These are phyloP conservation scores for Mylabris phalerata DNA, from an alignment of 1,140 invertebrate genomes.

Conservation along the genomic window DNA sequence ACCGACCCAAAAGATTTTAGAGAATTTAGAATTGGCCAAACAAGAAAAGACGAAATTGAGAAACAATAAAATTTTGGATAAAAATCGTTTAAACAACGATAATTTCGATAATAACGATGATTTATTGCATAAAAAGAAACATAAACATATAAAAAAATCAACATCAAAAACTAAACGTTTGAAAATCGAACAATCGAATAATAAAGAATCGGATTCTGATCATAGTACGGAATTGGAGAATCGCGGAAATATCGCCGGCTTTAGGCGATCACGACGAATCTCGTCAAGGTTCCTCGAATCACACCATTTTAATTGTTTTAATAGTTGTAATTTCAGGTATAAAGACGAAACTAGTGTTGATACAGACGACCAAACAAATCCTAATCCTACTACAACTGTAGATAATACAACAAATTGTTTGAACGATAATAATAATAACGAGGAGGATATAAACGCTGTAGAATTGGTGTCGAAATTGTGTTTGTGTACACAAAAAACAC, in stretches of 20 bases:
- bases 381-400: no score
- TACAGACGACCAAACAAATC: no score
- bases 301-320: neutral
- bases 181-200: constrained; percentile 10
- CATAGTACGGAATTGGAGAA: constrained; percentile 2
- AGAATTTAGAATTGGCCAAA: constrained; percentile 30
- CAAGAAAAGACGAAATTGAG: constrained; percentile 18
- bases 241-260: neutral
- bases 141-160: constrained; percentile 12
- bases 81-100: neutral
- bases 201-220: constrained; percentile 25
- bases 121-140: constrained; percentile 12
- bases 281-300: constrained; percentile 15
- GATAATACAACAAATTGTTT: neutral
- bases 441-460: constrained; percentile 6
- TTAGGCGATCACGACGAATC: constrained; percentile 22
- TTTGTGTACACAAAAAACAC: constrained; percentile 25
- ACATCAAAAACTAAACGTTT: neutral
- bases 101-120: constrained; percentile 8
- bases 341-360: constrained; percentile 2
- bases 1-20: constrained; percentile 33
- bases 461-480: constrained; percentile 23
- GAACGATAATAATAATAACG: neutral
- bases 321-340: neutral
- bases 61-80: constrained; percentile 10